A percentile compares a stretch with the other conserved stretches of the same genome.
Evolutionary conservation across 2,888 invertebrate species (phyloP).

Genomic region (Lasiommata megera): DNA sequence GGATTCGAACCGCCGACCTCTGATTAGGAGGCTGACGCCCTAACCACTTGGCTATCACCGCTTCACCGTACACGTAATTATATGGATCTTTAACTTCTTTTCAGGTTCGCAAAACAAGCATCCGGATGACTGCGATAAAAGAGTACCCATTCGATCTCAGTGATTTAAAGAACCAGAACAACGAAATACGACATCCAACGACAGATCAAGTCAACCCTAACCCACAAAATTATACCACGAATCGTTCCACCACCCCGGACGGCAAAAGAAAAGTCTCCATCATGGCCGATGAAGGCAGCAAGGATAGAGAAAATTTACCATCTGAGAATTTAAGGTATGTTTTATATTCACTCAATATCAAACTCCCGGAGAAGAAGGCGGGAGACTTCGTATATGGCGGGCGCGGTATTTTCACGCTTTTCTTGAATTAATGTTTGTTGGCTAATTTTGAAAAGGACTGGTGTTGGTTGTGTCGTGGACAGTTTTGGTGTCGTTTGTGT

Average conservation of each 20-base stretch:
- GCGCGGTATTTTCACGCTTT: no score
- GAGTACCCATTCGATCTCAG: conserved; percentile 78
- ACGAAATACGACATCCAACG: conserved; percentile 34
- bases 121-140: conserved; percentile 78
- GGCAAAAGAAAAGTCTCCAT: conserved; percentile 84
- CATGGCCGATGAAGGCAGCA: conserved; percentile 79
- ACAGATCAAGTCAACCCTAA: conserved; percentile 1
- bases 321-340: conserved; percentile 78
- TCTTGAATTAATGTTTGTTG: no score
- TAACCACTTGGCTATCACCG: no score
- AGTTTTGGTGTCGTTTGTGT: no score
- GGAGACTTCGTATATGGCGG: no score
- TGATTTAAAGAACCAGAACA: conserved; percentile 59
- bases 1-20: no score
- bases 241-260: conserved; percentile 43
- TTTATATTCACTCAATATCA: no score
- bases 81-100: conserved; percentile 30
- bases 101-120: conserved; percentile 75
- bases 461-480: no score
- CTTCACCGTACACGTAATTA: no score
- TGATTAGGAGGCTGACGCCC: no score
- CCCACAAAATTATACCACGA: conserved; percentile 1
- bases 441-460: no score
- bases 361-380: no score
- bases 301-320: conserved; percentile 84